Evolutionary conservation across 2,797 vertebrate genomes (phyloP).

Genomic region (Sebastes minor): DNA sequence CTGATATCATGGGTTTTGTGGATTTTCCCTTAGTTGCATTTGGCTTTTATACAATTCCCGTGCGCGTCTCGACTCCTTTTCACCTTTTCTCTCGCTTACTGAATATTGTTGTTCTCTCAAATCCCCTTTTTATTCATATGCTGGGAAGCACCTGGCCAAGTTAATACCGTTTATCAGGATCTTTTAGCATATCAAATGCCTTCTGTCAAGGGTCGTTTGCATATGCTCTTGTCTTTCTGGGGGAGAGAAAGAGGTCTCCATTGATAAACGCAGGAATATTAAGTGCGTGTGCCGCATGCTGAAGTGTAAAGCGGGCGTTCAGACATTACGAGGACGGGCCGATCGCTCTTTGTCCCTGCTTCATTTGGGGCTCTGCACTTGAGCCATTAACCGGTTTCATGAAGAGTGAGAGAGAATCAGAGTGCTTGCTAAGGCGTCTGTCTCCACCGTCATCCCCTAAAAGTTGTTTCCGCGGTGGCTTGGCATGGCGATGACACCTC

Average conservation of each 20-base stretch:
- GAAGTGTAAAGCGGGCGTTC: background rate
- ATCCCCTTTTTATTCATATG: constrained; percentile 49
- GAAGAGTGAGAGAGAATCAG: constrained; percentile 34
- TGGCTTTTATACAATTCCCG: constrained; percentile 4
- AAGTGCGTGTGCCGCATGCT: constrained; percentile 40
- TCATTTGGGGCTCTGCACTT: constrained; percentile 22
- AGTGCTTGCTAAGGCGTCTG: constrained; percentile 10
- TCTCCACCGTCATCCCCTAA: constrained; percentile 19
- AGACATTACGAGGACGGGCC: constrained; percentile 12
- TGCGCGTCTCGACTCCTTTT: background rate
- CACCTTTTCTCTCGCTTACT: constrained; percentile 16
- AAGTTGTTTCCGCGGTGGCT: constrained; percentile 27
- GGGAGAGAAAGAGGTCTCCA: constrained; percentile 4
- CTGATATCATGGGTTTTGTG: constrained; percentile 43
- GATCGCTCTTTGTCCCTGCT: constrained; percentile 27
- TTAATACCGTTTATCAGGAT: constrained; percentile 74
- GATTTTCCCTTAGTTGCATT: constrained; percentile 28
- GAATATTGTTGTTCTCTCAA: constrained; percentile 37
- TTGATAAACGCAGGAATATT: constrained; percentile 50
- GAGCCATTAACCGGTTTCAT: constrained; percentile 45
- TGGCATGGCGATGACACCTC: constrained; percentile 43
- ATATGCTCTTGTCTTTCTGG: constrained; percentile 70
- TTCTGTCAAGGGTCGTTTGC: constrained; percentile 74
- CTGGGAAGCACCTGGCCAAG: constrained; percentile 61
- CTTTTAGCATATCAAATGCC: constrained; percentile 77